Percentiles rank a stretch among this genome's conserved stretches.
Conservation (phyloP, 2,113 vertebrate genomes). For the Charina bottae region DNA sequence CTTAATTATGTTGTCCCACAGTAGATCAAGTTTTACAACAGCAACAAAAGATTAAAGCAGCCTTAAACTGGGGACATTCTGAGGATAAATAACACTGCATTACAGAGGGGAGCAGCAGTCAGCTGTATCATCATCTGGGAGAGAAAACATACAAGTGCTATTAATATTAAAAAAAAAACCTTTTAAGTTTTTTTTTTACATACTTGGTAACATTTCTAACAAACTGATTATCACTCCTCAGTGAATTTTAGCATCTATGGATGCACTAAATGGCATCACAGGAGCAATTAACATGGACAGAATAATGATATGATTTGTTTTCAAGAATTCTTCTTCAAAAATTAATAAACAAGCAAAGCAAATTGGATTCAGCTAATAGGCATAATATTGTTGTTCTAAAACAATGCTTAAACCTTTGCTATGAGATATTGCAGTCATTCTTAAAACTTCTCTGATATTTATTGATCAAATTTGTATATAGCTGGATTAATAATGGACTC, state of each 20-base stretch:
- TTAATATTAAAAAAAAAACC: slow-evolving; percentile 73
- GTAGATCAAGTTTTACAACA: slow-evolving; percentile 79
- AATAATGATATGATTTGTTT: slow-evolving; percentile 41
- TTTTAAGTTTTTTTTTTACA: slow-evolving; percentile 40
- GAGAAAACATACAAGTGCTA: slow-evolving; percentile 60
- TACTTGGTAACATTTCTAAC: slow-evolving; percentile 50
- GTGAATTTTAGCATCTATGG: slow-evolving; percentile 57
- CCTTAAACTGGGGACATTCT: slow-evolving; percentile 71
- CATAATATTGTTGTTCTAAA: neutral
- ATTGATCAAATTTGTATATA: neutral
- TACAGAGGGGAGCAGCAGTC: slow-evolving; percentile 56
- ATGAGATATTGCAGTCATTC: neutral
- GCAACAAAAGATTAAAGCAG: slow-evolving; percentile 77
- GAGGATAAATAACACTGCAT: slow-evolving; percentile 68
- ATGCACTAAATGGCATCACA: slow-evolving; percentile 35
- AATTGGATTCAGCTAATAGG: slow-evolving; percentile 9
- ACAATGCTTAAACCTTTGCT: slow-evolving; percentile 1
- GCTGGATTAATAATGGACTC: neutral
- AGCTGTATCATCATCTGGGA: slow-evolving; percentile 69
- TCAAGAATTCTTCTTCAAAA: slow-evolving; percentile 31
- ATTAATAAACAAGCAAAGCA: neutral
- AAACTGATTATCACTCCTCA: slow-evolving; percentile 46
- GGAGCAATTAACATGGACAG: slow-evolving; percentile 40
- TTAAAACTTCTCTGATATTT: neutral
- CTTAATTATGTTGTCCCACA: slow-evolving; percentile 76